Conservation (phyloP, 2,888 invertebrate genomes). For the Troides aeacus region DNA sequence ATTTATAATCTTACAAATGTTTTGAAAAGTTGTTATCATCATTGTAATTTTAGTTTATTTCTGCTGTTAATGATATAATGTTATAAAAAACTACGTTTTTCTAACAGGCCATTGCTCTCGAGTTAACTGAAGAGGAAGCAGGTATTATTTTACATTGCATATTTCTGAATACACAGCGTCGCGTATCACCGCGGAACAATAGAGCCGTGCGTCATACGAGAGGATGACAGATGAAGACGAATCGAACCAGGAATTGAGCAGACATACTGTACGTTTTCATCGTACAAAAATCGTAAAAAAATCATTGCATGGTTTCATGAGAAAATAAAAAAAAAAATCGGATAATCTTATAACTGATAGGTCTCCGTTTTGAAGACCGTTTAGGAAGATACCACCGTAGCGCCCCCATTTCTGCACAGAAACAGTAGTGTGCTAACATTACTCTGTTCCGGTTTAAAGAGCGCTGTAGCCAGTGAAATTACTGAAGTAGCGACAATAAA, state of each 20-base stretch:
- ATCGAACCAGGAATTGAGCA: constrained; percentile 16
- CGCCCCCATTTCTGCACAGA: no score
- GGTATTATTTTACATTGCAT: constrained; percentile 19
- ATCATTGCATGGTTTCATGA: neutral
- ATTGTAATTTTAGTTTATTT: no score
- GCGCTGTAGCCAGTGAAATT: no score
- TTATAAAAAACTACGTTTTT: no score
- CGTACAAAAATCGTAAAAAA: neutral
- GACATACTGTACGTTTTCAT: neutral
- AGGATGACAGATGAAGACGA: constrained; percentile 27
- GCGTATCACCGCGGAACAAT: constrained; percentile 26
- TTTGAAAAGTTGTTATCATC: no score
- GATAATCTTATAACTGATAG: neutral
- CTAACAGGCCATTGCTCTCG: neutral
- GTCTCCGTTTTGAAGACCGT: no score
- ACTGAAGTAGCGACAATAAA: no score
- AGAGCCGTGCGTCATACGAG: constrained; percentile 16
- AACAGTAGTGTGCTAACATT: no score
- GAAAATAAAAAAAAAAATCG: neutral
- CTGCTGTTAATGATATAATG: no score
- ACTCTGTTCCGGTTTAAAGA: no score
- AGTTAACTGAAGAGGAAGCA: neutral
- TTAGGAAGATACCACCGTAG: no score
- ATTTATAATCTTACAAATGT: no score
- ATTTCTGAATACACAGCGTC: constrained; percentile 16